Evolutionary conservation across 2,113 vertebrate genomes (phyloP).

Genomic region (Prionailurus bengalensis): DNA sequence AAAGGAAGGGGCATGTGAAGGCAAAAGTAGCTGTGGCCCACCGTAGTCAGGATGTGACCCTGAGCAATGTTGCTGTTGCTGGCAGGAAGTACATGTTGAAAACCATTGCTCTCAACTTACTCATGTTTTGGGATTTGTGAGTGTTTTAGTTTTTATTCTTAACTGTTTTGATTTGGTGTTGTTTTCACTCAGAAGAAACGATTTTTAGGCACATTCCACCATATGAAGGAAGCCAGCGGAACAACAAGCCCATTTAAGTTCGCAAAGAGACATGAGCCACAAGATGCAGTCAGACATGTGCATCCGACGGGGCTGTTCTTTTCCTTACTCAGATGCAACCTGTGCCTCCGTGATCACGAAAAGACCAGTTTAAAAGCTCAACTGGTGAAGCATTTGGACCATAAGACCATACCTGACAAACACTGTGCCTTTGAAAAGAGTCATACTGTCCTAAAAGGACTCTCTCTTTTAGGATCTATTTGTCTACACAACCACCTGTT

Average conservation of each 20-base stretch:
- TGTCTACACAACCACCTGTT: not conserved
- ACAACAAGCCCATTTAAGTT: not conserved
- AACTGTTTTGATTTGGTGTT: not conserved
- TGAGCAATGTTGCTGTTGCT: too few relatives aligned
- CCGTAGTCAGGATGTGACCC: rapidly evolving
- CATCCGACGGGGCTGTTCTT: not conserved
- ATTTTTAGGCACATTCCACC: not conserved
- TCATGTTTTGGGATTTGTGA: not conserved
- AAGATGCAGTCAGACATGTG: not conserved
- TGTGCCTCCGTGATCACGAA: not conserved
- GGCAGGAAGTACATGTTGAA: rapidly evolving
- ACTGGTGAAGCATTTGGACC: not conserved
- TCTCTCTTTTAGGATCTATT: not conserved
- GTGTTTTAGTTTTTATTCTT: not conserved
- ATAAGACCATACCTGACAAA: not conserved
- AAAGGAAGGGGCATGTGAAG: not conserved
- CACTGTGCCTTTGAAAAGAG: not conserved
- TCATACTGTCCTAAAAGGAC: not conserved
- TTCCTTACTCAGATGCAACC: not conserved
- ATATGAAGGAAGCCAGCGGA: not conserved
- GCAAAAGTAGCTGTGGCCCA: not conserved
- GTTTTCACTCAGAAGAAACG: not conserved
- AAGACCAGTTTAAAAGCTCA: not conserved
- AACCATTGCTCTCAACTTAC: not conserved
- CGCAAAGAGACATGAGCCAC: not conserved